A percentile compares a stretch with the other conserved stretches of the same genome.
Evolutionary conservation across 2,113 vertebrate genomes (phyloP).

Genomic region (Notarius lentiginosus): DNA sequence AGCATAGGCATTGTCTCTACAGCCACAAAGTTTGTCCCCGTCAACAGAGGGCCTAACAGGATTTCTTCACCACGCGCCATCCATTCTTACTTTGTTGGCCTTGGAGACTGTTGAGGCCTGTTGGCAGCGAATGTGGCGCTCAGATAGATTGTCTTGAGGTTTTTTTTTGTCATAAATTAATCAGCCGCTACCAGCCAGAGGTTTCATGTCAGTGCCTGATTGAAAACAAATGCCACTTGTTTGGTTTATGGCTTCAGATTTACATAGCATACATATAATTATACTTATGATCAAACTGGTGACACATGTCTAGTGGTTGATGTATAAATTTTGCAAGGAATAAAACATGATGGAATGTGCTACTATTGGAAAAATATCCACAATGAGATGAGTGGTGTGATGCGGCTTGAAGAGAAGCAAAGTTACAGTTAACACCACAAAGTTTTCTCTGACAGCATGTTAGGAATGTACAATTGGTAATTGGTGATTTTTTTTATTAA

Average conservation of each 20-base stretch:
- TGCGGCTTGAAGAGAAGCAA: background rate
- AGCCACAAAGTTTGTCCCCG: constrained; percentile 62
- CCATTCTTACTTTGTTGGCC: constrained; percentile 70
- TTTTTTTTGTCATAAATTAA: constrained; percentile 40
- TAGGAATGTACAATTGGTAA: too few relatives aligned
- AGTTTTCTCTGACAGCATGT: background rate
- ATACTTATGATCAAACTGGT: background rate
- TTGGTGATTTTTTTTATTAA: background rate
- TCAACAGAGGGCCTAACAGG: constrained; percentile 66
- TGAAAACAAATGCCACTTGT: constrained; percentile 50
- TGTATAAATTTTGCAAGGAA: constrained; percentile 42
- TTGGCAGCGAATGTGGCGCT: constrained; percentile 48
- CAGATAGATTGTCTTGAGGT: background rate
- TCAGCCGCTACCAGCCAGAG: constrained; percentile 48
- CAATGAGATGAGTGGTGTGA: background rate
- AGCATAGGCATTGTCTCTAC: constrained; percentile 63
- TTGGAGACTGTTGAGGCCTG: constrained; percentile 48
- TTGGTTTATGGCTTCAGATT: constrained; percentile 14
- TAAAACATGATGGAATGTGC: background rate
- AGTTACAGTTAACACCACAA: background rate
- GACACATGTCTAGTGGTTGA: constrained; percentile 12
- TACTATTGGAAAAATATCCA: background rate
- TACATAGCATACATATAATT: constrained; percentile 21
- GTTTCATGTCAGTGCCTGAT: constrained; percentile 36
- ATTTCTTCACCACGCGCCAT: constrained; percentile 68